Evolutionary conservation across 1,140 invertebrate genomes (phyloP).

Genomic region (Octopus sinensis): DNA sequence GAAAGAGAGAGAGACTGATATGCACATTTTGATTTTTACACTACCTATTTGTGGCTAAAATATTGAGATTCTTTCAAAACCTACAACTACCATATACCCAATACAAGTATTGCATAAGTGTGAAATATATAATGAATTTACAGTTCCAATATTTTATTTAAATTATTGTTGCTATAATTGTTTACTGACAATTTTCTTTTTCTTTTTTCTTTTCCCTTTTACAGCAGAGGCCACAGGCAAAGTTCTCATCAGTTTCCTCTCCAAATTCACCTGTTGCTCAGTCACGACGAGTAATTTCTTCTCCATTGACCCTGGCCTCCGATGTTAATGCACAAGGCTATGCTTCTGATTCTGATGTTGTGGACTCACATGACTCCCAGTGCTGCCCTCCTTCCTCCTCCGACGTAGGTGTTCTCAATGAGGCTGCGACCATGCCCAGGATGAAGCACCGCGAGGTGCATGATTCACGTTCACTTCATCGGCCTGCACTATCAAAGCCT

Average conservation of each 20-base stretch:
- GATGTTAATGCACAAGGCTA: constrained; percentile 58
- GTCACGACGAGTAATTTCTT: constrained; percentile 76
- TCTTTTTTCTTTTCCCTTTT: constrained; percentile 19
- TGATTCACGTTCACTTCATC: constrained; percentile 33
- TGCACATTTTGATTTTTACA: no score
- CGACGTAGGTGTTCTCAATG: constrained; percentile 24
- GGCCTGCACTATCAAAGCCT: constrained; percentile 37
- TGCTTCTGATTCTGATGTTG: constrained; percentile 31
- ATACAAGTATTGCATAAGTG: no score
- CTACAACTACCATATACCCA: no score
- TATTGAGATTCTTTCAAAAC: no score
- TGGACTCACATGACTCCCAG: constrained; percentile 21
- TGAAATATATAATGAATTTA: no score
- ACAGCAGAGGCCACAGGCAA: constrained; percentile 41
- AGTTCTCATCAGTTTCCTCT: constrained; percentile 68
- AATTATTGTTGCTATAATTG: no score
- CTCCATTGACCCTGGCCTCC: constrained; percentile 71
- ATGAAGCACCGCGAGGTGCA: constrained; percentile 29
- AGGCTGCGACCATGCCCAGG: constrained; percentile 49
- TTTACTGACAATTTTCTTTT: background rate
- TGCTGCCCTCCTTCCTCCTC: constrained; percentile 13
- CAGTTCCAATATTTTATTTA: no score
- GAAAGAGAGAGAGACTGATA: no score
- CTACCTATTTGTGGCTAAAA: no score
- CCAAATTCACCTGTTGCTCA: constrained; percentile 82